Evolutionary conservation across 1,140 invertebrate species (phyloP).

Genomic region (Papilio machaon): DNA sequence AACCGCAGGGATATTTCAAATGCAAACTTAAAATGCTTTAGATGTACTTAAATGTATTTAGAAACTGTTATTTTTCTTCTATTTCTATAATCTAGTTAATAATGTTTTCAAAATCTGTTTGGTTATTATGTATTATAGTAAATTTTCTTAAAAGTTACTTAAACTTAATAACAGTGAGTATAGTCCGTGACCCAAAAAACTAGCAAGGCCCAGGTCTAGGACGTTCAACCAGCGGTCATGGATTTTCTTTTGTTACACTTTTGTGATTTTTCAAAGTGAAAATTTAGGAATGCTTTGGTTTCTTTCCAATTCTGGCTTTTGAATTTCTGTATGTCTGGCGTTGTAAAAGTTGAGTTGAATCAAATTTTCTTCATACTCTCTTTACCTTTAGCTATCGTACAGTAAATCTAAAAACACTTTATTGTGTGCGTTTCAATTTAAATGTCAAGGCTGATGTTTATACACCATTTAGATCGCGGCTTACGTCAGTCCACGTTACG

Average conservation of each 20-base stretch:
- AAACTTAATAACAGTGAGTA: not conserved
- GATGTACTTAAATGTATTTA: no score
- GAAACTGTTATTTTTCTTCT: no score
- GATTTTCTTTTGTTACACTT: not conserved
- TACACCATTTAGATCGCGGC: not conserved
- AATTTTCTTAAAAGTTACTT: not conserved
- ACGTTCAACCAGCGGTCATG: not conserved
- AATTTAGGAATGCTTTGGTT: not conserved
- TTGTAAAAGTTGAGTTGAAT: not conserved
- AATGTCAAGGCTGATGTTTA: conserved; percentile 14
- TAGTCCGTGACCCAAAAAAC: not conserved
- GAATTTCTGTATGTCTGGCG: not conserved
- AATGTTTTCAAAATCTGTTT: no score
- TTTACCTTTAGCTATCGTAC: not conserved
- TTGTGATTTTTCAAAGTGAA: not conserved
- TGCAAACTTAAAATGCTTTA: no score
- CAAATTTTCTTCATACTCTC: not conserved
- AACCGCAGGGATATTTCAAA: no score
- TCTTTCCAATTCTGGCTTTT: not conserved
- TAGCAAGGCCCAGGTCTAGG: not conserved
- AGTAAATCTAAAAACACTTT: conserved; percentile 6
- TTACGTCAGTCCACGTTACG: conserved; percentile 11
- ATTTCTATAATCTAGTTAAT: no score
- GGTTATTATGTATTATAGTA: not conserved
- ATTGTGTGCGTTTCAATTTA: not conserved